Base-by-base conservation (phyloP, 2,113 vertebrate genomes). In the Mobula hypostoma region DNA sequence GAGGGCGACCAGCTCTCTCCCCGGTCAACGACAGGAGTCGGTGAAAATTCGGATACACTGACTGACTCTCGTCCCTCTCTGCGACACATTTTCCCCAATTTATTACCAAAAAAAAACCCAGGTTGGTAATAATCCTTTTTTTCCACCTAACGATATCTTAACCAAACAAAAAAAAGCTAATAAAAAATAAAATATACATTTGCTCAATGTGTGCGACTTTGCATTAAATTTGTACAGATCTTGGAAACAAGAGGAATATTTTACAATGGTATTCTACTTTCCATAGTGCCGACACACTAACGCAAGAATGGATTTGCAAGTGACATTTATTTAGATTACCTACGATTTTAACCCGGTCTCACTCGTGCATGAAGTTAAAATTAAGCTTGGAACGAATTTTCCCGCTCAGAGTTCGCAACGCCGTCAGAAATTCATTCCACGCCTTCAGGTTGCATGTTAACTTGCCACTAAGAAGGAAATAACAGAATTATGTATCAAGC, bases 101-200 rank as follows among this genome's bases (percentile, higher is more conserved):
- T 74, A 74, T 74, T 74, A 74, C 21, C 48, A 48, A 48, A 48
- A 88, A 91, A 36, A 70, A 87, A 97, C 96, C 97, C 98, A 99
- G 98, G 98, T 99, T 99, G 98, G 99, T 99, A 97, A 96, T 95
- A 96, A 97, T 98, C 96, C 96, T 97, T 98, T 98, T 97, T 98
- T 96, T 97, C 96, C 96, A 97, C 98, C 95, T 97, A 97, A 90
- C 97, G 95, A 96, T 96, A 96, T 32, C 80, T 94, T 91, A 94
- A 97, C 61, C 97, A 97, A 90, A 32, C 32, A 36, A 82, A 21
- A 56, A 83, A 83, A 6, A 58, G 82, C 82, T 85, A 85, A 58
- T 88, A 17, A 11, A 77, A 77, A 77, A 77, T 1, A 92, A 92
- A 91, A 27, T 29, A 29, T 70, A 21, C 0, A 14, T 91, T 11